Conservation (phyloP, 1,140 invertebrate genomes). For the Leptinotarsa undecemlineata region DNA sequence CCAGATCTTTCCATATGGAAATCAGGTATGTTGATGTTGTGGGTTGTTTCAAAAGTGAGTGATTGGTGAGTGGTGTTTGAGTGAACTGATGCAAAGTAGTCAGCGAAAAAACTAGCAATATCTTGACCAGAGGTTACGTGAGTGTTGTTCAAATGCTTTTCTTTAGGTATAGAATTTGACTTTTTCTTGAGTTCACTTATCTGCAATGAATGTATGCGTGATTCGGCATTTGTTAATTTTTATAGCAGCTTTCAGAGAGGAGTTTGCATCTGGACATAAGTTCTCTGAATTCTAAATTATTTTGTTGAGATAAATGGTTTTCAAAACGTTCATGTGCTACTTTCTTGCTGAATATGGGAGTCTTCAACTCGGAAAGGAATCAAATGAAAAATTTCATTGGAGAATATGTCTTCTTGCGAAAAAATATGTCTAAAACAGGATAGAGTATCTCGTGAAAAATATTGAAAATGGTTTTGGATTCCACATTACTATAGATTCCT, state of each 20-base stretch:
- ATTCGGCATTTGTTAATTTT: background rate
- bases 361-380: background rate
- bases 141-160: background rate
- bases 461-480: background rate
- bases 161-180: background rate
- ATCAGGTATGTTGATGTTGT: too few relatives aligned
- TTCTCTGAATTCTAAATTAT: background rate
- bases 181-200: background rate
- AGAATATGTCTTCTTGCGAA: too few relatives aligned
- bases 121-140: too few relatives aligned
- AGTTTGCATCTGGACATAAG: background rate
- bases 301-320: background rate
- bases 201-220: background rate
- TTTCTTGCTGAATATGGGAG: background rate
- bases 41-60: too few relatives aligned
- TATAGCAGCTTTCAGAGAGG: background rate
- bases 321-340: background rate
- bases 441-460: too few relatives aligned
- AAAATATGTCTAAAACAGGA: too few relatives aligned
- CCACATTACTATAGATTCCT: too few relatives aligned
- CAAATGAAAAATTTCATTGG: too few relatives aligned
- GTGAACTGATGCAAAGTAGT: too few relatives aligned
- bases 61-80: too few relatives aligned
- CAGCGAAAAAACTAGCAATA: too few relatives aligned
- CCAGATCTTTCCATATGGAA: background rate